A percentile compares a stretch with the other conserved stretches of the same genome.
These are phyloP conservation scores for Nephrotoma flavescens DNA, from an alignment of 2,888 invertebrate genomes.

Conservation along the genomic window DNA sequence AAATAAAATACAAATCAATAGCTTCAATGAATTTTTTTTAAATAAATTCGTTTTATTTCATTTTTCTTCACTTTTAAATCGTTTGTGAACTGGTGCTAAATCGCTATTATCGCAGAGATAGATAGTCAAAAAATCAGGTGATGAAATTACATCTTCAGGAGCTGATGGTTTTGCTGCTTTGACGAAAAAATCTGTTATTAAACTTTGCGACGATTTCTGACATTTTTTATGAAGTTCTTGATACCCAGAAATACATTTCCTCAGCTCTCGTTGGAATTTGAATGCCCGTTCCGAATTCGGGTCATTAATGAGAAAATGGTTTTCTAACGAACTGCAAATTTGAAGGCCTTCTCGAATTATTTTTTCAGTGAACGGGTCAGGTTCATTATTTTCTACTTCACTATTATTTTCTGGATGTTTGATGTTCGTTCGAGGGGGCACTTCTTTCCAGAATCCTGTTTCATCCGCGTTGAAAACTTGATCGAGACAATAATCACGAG, in stretches of 20 bases:
- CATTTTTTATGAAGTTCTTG: background rate
- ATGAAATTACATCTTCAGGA: background rate
- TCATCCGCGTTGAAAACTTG: too few relatives aligned
- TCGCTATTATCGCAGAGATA: background rate
- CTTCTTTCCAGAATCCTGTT: too few relatives aligned
- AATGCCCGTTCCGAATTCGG: background rate
- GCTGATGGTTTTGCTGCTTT: background rate
- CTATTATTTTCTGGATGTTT: background rate
- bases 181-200: background rate
- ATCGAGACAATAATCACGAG: too few relatives aligned
- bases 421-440: background rate
- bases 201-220: background rate
- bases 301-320: constrained; percentile 6
- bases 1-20: too few relatives aligned
- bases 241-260: background rate
- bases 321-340: constrained; percentile 1
- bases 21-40: too few relatives aligned
- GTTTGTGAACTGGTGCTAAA: too few relatives aligned
- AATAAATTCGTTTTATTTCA: too few relatives aligned
- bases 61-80: too few relatives aligned
- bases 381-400: background rate
- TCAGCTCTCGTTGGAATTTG: constrained; percentile 3
- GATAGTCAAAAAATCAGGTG: background rate
- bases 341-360: constrained; percentile 5
- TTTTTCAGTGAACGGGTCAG: background rate